Conservation (phyloP, 2,113 vertebrate genomes). For the Salminus brasiliensis region DNA sequence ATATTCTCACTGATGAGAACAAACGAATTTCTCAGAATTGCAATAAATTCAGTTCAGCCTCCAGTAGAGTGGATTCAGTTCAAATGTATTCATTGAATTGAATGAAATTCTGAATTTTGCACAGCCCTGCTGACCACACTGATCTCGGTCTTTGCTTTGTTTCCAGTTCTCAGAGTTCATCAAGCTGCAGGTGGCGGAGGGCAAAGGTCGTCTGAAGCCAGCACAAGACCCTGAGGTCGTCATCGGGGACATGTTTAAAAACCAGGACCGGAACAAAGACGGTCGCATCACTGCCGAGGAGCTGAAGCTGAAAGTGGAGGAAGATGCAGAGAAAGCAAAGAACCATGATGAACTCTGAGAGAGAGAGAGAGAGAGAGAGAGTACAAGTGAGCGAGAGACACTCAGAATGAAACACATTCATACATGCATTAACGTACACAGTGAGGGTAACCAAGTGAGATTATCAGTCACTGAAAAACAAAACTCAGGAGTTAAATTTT, state of each 20-base stretch:
- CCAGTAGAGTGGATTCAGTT: no score
- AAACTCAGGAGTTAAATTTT: slow-evolving; percentile 25
- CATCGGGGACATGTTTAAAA: slow-evolving; percentile 89
- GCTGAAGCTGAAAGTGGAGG: slow-evolving; percentile 91
- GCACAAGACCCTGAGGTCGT: slow-evolving; percentile 80
- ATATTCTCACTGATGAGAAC: no score
- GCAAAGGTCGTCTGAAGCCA: slow-evolving; percentile 89
- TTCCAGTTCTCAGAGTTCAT: slow-evolving; percentile 91
- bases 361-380: neutral
- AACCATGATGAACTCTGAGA: slow-evolving; percentile 87
- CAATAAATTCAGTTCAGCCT: no score
- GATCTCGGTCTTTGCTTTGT: slow-evolving; percentile 5
- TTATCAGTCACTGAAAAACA: neutral
- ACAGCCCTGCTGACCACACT: no score
- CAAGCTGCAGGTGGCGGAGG: slow-evolving; percentile 83
- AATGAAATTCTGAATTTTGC: no score
- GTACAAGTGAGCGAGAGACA: neutral
- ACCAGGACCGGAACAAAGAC: slow-evolving; percentile 93
- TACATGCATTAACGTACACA: slow-evolving; percentile 38
- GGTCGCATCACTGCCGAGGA: slow-evolving; percentile 85
- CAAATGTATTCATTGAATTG: no score
- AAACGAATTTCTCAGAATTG: no score
- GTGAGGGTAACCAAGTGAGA: slow-evolving; percentile 8
- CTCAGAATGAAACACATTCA: neutral
- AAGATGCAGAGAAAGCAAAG: slow-evolving; percentile 85